A percentile compares a stretch with the other conserved stretches of the same genome.
phyloP scores from a whole-genome alignment of 2,888 invertebrate species.

The Neocrepidodera transversa region DNA sequence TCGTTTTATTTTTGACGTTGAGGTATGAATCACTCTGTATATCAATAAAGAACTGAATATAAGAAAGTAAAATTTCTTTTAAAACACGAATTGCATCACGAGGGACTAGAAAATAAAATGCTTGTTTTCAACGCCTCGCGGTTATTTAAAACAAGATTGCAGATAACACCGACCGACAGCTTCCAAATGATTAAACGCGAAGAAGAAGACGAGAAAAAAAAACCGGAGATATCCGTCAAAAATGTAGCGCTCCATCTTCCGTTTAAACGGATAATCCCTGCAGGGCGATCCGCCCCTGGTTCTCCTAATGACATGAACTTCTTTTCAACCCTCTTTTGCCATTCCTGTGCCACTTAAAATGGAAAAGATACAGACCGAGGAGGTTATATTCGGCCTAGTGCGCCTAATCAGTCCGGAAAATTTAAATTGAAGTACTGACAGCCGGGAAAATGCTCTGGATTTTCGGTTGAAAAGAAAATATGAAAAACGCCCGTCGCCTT shows the following conservation, averaged over 20 bases:
- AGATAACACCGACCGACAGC: neutral
- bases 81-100: too few species aligned
- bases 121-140: too few species aligned
- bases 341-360: constrained; percentile 27
- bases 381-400: constrained; percentile 36
- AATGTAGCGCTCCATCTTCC: neutral
- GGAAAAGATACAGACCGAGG: constrained; percentile 34
- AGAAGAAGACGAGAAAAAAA: neutral
- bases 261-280: constrained; percentile 3
- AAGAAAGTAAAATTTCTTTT: too few species aligned
- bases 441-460: constrained; percentile 26
- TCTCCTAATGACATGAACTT: constrained; percentile 31
- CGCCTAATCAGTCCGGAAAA: constrained; percentile 35
- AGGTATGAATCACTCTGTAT: too few species aligned
- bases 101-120: too few species aligned
- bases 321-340: constrained; percentile 29
- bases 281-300: constrained; percentile 17
- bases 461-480: constrained; percentile 29
- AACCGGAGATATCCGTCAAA: neutral
- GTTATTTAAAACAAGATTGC: constrained; percentile 5
- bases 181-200: neutral
- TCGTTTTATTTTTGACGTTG: too few species aligned
- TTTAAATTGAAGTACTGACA: constrained; percentile 33
- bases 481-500: constrained; percentile 22
- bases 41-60: too few species aligned